Base-by-base conservation (phyloP, 2,888 invertebrate species). In the Andrena haemorrhoa region DNA sequence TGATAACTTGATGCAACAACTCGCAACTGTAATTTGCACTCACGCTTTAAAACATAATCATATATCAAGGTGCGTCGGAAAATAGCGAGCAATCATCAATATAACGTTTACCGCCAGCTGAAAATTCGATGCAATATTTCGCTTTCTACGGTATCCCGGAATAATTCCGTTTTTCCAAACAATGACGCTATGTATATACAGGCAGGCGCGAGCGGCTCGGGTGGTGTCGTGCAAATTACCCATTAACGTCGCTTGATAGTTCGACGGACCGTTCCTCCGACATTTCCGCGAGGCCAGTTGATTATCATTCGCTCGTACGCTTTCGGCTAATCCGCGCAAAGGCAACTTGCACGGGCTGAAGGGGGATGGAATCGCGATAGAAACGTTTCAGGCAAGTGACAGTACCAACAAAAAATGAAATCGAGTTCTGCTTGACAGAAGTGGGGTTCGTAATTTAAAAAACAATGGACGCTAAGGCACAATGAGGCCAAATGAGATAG, bases 401-500 rank as follows among this genome's bases (percentile, higher is more conserved):
- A 90, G 90, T 89, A 82, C 89, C 89, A 85, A 90, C 90, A 89
- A 92, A 88, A 92, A 92, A 89, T 92, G 91, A 91, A 92, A 92
- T 93, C 90, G 92, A 93, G 90, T 92, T 93, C 88, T 85, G 89
- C 86, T 90, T 86, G 88, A 89, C 89, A 91, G 91, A 92, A 93
- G 92, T 92, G 91, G 92, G 91, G 90, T 91, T 91, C 91, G 93
- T 93, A 93, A 93, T 93, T 93, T 92, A 92, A 93, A 93, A 93
- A 93, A 93, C 93, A 93, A 93, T 93, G 92, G 92, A 90, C 85
- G 91, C 89, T 90, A 89, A 90, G 91, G 92, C 89, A 93, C 93
- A 93, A 93, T 93, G 93, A 93, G 93, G 92, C 92, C 90, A 93
- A 93, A 93, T 93, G 93, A 93, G 93, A 93, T 92, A 92, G 93